Percentiles rank a stretch among this genome's conserved stretches.
These are phyloP conservation scores for Percina caprodes DNA, from an alignment of 2,113 vertebrate genomes.

Conservation along the genomic window DNA sequence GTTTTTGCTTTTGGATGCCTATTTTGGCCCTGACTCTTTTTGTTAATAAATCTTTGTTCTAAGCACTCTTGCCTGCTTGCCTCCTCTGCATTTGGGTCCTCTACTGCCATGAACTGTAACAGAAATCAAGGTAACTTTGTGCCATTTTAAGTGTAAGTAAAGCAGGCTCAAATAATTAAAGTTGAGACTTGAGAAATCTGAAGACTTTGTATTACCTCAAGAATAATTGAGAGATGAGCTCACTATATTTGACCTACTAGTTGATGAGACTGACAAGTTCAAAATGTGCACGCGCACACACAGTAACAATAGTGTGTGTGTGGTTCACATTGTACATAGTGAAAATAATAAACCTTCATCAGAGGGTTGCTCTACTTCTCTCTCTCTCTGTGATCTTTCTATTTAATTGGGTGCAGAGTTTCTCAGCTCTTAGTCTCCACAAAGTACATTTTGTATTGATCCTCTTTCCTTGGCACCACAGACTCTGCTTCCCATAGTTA, in stretches of 20 bases:
- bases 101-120: too few relatives aligned
- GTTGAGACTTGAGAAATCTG: background rate
- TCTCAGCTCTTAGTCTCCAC: conserved; percentile 70
- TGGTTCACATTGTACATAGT: conserved; percentile 31
- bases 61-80: too few relatives aligned
- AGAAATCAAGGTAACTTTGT: too few relatives aligned
- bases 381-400: conserved; percentile 58
- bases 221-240: conserved; percentile 29
- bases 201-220: conserved; percentile 20
- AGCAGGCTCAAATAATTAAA: too few relatives aligned
- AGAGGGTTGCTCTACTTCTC: conserved; percentile 8
- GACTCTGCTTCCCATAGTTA: conserved; percentile 74
- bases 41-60: too few relatives aligned
- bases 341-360: conserved; percentile 64
- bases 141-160: too few relatives aligned
- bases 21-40: too few relatives aligned
- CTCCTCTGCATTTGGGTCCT: too few relatives aligned
- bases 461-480: conserved; percentile 68
- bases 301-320: conserved; percentile 28
- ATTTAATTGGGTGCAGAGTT: conserved; percentile 78
- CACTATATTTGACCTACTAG: conserved; percentile 32
- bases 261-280: conserved; percentile 36
- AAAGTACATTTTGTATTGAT: conserved; percentile 82
- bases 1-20: too few relatives aligned
- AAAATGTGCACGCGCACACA: conserved; percentile 15